phyloP scores from a whole-genome alignment of 1,140 invertebrate species.

The Latrodectus geometricus region DNA sequence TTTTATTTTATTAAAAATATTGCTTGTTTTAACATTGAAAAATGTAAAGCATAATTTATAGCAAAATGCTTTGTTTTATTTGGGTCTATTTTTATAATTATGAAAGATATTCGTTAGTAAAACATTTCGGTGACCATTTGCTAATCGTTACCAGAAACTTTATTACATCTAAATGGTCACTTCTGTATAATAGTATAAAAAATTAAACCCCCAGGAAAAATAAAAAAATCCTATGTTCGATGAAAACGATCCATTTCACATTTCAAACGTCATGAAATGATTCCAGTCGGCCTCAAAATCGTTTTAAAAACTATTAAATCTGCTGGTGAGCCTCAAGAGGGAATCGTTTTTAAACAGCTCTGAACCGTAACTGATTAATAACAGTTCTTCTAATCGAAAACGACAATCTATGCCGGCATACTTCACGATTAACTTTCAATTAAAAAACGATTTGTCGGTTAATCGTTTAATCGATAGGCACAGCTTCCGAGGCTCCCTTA shows the following conservation, averaged over 20 bases:
- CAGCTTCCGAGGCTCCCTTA: conserved; percentile 39
- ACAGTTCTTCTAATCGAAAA: conserved; percentile 43
- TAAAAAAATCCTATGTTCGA: too few relatives aligned
- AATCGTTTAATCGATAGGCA: conserved; percentile 57
- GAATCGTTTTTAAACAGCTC: conserved; percentile 21
- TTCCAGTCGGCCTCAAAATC: background rate
- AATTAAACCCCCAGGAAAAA: too few relatives aligned
- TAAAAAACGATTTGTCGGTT: conserved; percentile 62
- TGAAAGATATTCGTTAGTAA: too few relatives aligned
- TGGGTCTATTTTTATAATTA: too few relatives aligned
- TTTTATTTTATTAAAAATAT: too few relatives aligned
- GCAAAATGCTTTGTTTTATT: too few relatives aligned
- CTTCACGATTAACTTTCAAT: conserved; percentile 62
- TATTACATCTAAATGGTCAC: too few relatives aligned
- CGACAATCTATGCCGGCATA: conserved; percentile 46
- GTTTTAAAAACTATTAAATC: conserved; percentile 46
- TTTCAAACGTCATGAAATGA: background rate
- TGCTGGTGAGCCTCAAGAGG: background rate
- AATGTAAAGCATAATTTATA: too few relatives aligned
- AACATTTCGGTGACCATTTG: too few relatives aligned
- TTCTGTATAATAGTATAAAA: too few relatives aligned
- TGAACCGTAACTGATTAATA: conserved; percentile 54
- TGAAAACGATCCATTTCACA: background rate
- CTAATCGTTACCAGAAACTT: too few relatives aligned
- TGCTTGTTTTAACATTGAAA: too few relatives aligned